Base-by-base conservation (phyloP, 2,888 invertebrate genomes). In the Chrysina gloriosa region DNA sequence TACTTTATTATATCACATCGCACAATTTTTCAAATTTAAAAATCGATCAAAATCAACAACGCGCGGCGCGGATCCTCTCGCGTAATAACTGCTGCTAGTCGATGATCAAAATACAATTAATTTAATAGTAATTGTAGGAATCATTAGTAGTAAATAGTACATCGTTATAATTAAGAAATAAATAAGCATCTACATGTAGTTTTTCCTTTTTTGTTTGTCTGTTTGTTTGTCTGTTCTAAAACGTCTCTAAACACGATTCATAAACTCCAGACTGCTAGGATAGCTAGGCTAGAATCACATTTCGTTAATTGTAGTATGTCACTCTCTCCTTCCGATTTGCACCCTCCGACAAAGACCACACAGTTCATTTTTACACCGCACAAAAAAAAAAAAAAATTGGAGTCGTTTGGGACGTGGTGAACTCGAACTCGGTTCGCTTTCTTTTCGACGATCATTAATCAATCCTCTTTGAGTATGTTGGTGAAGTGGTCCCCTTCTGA, bases 1-100 rank as follows among this genome's bases (percentile, higher is more conserved):
- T 14, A 39, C 36, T 56, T 58, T 58, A 58, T 39, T 58, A 58
- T 58, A 58, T 58, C 58, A 58, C 58, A 58, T 58, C 58, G 39
- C 25, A 42, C 58, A 58, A 39, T 58, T 23, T 42, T 23, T 36
- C 25, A 21, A 14, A 42, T 23, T 39, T 25, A 39, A 14, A 27
- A 25, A 25, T 58, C 16, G 39, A 21, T 42, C 27, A 27, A 9
- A 39, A 14, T 39, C 16, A 16, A 9, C 25, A 42, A 58, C 42
- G 25, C 11, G 27, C 27, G 27, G 16, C 14, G 50, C 11, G 19
- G 7, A 42, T 58, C 16, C 23, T 36, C 36, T 16, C 34, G 3
- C 14, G 16, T 5, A 4, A 9, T 34, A 34, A 54, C 39, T 58
- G 58, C 25, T 42, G 42, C n/a, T 39, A n/a, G n/a, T 58, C 11